phyloP scores from a whole-genome alignment of 1,140 invertebrate genomes.

The Pinna nobilis region DNA sequence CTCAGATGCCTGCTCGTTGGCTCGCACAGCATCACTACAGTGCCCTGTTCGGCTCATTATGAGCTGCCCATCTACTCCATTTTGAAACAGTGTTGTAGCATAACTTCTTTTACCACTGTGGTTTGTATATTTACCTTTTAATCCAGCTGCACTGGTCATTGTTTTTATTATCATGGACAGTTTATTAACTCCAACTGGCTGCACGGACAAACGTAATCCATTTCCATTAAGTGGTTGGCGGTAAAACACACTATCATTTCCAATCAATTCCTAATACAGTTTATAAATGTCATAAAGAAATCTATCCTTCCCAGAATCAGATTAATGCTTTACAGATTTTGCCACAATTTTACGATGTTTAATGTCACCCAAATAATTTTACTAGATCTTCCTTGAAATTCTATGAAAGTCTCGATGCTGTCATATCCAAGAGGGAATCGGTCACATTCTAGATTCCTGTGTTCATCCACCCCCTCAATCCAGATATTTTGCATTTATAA shows the following conservation, averaged over 20 bases:
- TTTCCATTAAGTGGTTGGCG: slow-evolving; percentile 3
- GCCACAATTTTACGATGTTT: not conserved
- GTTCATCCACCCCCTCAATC: slow-evolving; percentile 18
- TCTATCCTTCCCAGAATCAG: no score
- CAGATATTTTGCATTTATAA: slow-evolving; percentile 20
- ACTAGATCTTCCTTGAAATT: slow-evolving; percentile 2
- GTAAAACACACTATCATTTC: slow-evolving; percentile 13
- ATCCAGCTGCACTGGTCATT: slow-evolving; percentile 5
- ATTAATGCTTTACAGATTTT: no score
- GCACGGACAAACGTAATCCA: not conserved
- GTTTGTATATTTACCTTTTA: slow-evolving; percentile 13
- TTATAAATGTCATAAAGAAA: no score
- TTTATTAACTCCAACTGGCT: slow-evolving; percentile 18
- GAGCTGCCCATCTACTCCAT: slow-evolving; percentile 23
- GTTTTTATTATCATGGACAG: slow-evolving; percentile 23
- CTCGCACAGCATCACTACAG: slow-evolving; percentile 4
- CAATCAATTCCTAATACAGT: no score
- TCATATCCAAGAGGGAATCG: slow-evolving; percentile 5
- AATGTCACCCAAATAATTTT: slow-evolving; percentile 14
- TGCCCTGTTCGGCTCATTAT: slow-evolving; percentile 31
- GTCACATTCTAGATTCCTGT: not conserved
- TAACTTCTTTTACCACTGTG: slow-evolving; percentile 28
- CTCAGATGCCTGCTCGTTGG: slow-evolving; percentile 1
- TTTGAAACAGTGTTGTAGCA: slow-evolving; percentile 16
- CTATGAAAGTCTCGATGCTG: not conserved